Conservation (phyloP, 2,888 invertebrate species). For the Volucella inflata region DNA sequence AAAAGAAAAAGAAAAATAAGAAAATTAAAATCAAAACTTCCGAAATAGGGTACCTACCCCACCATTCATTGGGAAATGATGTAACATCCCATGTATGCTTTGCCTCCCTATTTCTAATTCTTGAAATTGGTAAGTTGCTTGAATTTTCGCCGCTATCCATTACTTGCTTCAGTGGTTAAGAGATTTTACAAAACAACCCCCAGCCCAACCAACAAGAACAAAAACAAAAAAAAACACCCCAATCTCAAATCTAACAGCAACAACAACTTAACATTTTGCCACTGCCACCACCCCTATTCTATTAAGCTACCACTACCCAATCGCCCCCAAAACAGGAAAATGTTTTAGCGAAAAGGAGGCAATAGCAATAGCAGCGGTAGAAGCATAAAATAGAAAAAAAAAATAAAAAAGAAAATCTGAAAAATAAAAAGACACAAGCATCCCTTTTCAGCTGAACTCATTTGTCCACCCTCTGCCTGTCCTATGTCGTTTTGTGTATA, state of each 20-base stretch:
- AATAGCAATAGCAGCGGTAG: neutral
- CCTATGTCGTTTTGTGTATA: conserved; percentile 16
- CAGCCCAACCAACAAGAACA: conserved; percentile 21
- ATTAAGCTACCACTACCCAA: conserved; percentile 31
- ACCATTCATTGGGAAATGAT: conserved; percentile 24
- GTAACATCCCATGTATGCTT: conserved; percentile 40
- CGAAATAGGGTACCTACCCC: conserved; percentile 25
- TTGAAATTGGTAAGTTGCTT: conserved; percentile 58
- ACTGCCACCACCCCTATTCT: too few relatives aligned
- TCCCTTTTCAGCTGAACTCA: conserved; percentile 73
- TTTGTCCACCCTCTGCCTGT: conserved; percentile 65
- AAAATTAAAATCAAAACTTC: conserved; percentile 16
- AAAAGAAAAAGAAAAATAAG: neutral
- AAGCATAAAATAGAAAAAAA: neutral
- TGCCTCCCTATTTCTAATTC: conserved; percentile 19
- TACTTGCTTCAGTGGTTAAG: conserved; percentile 73
- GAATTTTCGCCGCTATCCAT: conserved; percentile 74
- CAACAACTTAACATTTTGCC: conserved; percentile 10
- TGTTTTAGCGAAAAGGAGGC: conserved; percentile 47
- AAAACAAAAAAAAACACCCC: conserved; percentile 46
- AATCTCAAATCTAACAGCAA: conserved; percentile 51
- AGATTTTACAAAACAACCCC: conserved; percentile 66
- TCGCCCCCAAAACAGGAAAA: conserved; percentile 61
- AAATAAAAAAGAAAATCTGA: conserved; percentile 30
- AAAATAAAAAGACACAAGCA: conserved; percentile 68